These are phyloP conservation scores for Xiphophorus hellerii DNA, from an alignment of 2,113 vertebrate species.

Conservation along the genomic window DNA sequence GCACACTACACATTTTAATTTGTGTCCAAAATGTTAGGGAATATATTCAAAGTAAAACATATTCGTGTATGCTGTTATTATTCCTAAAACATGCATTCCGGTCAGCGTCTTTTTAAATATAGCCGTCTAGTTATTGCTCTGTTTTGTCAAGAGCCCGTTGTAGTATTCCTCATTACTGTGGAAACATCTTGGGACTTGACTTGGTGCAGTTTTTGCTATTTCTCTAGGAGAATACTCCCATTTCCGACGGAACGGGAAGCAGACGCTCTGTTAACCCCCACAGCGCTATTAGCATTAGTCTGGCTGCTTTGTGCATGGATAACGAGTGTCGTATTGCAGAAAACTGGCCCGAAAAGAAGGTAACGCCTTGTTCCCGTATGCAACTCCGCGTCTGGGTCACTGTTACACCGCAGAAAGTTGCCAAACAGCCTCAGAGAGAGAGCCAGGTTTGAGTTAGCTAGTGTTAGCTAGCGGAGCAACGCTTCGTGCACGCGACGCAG, in stretches of 20 bases:
- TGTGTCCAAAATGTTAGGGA: not conserved
- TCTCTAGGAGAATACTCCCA: not conserved
- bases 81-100: not conserved
- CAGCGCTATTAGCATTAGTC: slow-evolving; percentile 29
- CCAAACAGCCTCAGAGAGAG: slow-evolving; percentile 7
- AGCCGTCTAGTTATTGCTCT: too few species aligned
- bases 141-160: too few species aligned
- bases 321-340: not conserved
- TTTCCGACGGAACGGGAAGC: slow-evolving; percentile 39
- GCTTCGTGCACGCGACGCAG: slow-evolving; percentile 55
- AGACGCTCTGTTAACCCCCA: not conserved
- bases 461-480: slow-evolving; percentile 44
- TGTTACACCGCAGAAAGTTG: not conserved
- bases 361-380: not conserved
- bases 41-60: not conserved
- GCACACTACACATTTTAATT: too few species aligned
- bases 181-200: too few species aligned
- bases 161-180: too few species aligned
- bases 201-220: too few species aligned
- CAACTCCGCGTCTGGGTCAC: not conserved
- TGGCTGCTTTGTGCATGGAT: slow-evolving; percentile 37
- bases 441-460: slow-evolving; percentile 44
- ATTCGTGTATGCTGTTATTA: too few species aligned
- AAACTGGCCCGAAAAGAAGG: slow-evolving; percentile 20
- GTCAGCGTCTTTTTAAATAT: too few species aligned